phyloP scores from a whole-genome alignment of 2,797 vertebrate species.

The Thripadectes ignobilis region DNA sequence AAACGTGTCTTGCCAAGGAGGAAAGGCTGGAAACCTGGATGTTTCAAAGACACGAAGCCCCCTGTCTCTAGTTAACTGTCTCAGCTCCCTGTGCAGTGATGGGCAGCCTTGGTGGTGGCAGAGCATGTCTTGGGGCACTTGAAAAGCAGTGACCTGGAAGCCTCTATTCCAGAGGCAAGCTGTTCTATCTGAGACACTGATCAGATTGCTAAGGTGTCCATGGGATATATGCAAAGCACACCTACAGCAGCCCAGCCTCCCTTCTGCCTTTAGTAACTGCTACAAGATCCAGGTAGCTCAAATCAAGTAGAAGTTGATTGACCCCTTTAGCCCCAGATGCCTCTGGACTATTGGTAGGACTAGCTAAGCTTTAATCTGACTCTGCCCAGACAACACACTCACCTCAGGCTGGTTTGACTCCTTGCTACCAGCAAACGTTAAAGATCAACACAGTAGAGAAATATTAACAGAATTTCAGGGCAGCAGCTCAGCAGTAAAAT shows the following conservation, averaged over 20 bases:
- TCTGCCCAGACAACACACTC: background rate
- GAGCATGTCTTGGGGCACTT: background rate
- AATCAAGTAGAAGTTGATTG: background rate
- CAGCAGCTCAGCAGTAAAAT: background rate
- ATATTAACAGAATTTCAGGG: conserved; percentile 22
- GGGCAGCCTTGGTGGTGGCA: background rate
- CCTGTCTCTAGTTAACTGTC: background rate
- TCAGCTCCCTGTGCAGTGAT: background rate
- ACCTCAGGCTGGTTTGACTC: background rate
- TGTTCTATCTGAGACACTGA: background rate
- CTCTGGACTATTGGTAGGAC: background rate
- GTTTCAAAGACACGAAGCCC: background rate
- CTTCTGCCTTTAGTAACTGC: background rate
- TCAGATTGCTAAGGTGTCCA: background rate
- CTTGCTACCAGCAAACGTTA: background rate
- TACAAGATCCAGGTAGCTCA: background rate
- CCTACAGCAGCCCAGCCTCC: background rate
- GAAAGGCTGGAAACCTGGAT: background rate
- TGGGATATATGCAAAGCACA: background rate
- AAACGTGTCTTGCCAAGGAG: background rate
- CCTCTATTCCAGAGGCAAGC: background rate
- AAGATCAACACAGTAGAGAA: conserved; percentile 31
- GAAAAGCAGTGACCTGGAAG: background rate
- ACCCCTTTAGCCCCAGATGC: background rate
- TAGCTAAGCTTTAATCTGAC: background rate